phyloP scores from a whole-genome alignment of 2,888 invertebrate genomes.

The Siphonodentalium dalli region DNA sequence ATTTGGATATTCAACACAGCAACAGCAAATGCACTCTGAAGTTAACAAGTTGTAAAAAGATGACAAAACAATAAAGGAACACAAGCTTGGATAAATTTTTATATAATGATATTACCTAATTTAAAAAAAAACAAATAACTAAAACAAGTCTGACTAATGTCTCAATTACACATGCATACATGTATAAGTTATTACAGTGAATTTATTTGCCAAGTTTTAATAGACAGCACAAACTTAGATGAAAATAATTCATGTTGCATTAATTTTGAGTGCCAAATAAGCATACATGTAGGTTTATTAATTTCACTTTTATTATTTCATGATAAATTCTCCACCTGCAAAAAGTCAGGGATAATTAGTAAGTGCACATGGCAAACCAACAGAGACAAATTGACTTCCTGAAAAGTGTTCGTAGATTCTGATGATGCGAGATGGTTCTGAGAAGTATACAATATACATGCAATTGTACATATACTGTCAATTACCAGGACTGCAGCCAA shows the following conservation, averaged over 20 bases:
- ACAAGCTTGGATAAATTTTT: background rate
- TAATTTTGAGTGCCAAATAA: no score
- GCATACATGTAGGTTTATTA: no score
- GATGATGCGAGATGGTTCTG: background rate
- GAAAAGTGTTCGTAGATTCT: background rate
- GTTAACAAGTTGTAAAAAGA: slow-evolving; percentile 41
- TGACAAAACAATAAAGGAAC: slow-evolving; percentile 11
- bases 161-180: background rate
- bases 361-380: no score
- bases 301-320: no score
- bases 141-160: background rate
- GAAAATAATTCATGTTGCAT: no score
- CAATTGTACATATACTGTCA: slow-evolving; percentile 32
- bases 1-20: slow-evolving; percentile 89
- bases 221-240: no score
- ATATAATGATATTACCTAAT: background rate
- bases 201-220: no score
- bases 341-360: no score
- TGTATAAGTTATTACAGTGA: no score
- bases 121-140: background rate
- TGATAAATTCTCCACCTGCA: no score
- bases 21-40: slow-evolving; percentile 85
- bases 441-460: background rate
- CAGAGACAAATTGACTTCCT: no score
- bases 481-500: slow-evolving; percentile 81